phyloP scores from a whole-genome alignment of 2,113 vertebrate genomes.

The Cepphus grylle region DNA sequence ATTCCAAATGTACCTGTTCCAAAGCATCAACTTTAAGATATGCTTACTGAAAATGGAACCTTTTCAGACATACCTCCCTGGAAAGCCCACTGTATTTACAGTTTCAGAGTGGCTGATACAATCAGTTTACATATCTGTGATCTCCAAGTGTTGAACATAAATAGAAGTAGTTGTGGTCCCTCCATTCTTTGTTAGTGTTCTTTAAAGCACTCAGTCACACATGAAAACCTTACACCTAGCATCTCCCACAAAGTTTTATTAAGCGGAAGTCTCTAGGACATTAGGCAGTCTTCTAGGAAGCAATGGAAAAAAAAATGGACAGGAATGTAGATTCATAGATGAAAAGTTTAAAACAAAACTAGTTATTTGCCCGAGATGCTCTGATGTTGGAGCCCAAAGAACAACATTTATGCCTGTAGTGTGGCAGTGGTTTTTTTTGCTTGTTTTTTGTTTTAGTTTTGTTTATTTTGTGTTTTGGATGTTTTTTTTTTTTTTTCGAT shows the following conservation, averaged over 20 bases:
- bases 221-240: neutral
- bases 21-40: accelerated
- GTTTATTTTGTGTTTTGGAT: neutral
- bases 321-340: neutral
- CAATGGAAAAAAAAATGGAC: neutral
- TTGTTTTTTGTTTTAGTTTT: neutral
- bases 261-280: neutral
- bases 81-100: neutral
- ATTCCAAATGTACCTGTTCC: neutral
- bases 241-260: neutral
- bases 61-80: neutral
- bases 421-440: accelerated
- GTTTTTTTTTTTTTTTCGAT: neutral
- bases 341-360: neutral
- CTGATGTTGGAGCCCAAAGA: neutral
- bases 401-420: accelerated
- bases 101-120: neutral
- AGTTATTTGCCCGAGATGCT: neutral
- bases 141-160: neutral
- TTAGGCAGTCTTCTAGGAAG: neutral
- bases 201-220: neutral
- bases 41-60: neutral
- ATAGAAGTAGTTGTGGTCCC: neutral
- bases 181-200: no score
- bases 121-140: neutral